These are phyloP conservation scores for Cheilosia pagana DNA, from an alignment of 2,888 invertebrate species.

Conservation along the genomic window DNA sequence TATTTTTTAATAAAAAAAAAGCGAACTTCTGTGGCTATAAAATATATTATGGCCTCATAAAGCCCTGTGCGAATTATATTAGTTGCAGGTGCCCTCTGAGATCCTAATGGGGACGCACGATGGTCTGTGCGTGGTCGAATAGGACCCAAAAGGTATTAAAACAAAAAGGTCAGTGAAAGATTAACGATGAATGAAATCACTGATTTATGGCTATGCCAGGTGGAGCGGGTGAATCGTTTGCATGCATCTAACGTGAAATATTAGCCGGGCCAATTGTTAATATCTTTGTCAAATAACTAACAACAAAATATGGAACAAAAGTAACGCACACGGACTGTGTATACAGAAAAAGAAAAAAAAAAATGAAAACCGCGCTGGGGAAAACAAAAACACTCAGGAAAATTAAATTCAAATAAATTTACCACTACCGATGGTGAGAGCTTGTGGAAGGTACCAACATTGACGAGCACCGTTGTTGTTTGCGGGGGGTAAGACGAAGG, in stretches of 20 bases:
- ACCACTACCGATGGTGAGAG: slow-evolving; percentile 1
- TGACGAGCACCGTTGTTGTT: too few species aligned
- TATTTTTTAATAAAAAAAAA: slow-evolving; percentile 41
- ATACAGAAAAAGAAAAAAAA: background rate
- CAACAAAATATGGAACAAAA: too few species aligned
- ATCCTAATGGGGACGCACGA: too few species aligned
- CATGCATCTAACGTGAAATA: background rate
- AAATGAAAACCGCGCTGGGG: background rate
- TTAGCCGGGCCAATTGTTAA: slow-evolving; percentile 6
- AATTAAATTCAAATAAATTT: slow-evolving; percentile 51
- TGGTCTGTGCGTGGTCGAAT: background rate
- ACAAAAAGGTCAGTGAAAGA: slow-evolving; percentile 32
- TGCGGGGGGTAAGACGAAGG: background rate
- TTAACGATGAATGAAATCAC: slow-evolving; percentile 39
- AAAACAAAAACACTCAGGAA: slow-evolving; percentile 32
- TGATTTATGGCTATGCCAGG: background rate
- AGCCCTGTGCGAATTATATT: slow-evolving; percentile 44
- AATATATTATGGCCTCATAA: slow-evolving; percentile 46
- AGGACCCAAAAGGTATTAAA: slow-evolving; percentile 10
- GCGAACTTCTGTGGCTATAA: slow-evolving; percentile 28
- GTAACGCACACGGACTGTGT: background rate
- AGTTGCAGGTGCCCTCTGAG: slow-evolving; percentile 5
- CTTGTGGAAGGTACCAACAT: too few species aligned
- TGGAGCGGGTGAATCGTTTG: background rate
- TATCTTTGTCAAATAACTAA: slow-evolving; percentile 1